These are phyloP conservation scores for Argya squamiceps DNA, from an alignment of 2,797 vertebrate species.

Conservation along the genomic window DNA sequence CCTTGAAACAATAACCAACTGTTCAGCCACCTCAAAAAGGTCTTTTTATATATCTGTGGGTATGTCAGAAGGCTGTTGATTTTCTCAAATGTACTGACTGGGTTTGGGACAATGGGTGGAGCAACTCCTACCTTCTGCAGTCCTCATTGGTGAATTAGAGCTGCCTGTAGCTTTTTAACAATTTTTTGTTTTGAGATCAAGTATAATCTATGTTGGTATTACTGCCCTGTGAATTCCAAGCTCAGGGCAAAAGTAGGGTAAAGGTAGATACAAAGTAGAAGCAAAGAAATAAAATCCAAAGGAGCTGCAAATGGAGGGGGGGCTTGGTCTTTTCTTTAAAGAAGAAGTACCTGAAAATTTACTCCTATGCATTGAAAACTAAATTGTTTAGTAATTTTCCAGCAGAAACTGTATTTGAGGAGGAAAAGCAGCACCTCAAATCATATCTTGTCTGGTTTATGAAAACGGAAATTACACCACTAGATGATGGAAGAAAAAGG, in stretches of 20 bases:
- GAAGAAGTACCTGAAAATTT: background rate
- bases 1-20: constrained; percentile 31
- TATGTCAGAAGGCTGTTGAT: background rate
- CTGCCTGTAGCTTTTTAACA: constrained; percentile 49
- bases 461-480: background rate
- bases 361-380: background rate
- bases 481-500: constrained; percentile 8
- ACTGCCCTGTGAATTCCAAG: constrained; percentile 47
- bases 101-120: constrained; percentile 33
- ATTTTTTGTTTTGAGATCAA: constrained; percentile 61
- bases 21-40: constrained; percentile 30
- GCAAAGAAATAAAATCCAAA: constrained; percentile 17
- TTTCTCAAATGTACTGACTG: constrained; percentile 41
- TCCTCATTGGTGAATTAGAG: constrained; percentile 65
- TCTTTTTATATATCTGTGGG: background rate
- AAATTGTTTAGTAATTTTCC: background rate
- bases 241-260: constrained; percentile 40
- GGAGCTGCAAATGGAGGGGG: background rate
- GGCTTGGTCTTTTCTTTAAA: background rate
- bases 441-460: background rate
- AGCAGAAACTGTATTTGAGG: background rate
- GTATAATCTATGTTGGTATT: constrained; percentile 72
- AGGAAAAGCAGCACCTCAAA: background rate
- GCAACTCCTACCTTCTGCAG: background rate
- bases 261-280: constrained; percentile 60